Percentiles rank a stretch among this genome's conserved stretches.
phyloP scores from a whole-genome alignment of 1,140 invertebrate genomes.

The Scaptodrosophila lebanonensis region DNA sequence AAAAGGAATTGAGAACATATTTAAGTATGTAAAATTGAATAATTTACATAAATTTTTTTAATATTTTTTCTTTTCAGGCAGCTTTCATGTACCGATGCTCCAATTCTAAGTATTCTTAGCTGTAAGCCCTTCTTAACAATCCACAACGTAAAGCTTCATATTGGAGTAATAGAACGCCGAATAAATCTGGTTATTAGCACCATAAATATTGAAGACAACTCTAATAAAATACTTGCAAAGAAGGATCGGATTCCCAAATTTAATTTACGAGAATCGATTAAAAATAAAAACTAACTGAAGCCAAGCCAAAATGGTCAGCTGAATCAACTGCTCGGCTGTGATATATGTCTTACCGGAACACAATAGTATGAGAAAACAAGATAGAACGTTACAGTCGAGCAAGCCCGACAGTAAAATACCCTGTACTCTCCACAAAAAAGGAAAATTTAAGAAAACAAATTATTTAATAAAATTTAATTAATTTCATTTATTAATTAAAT shows the following conservation, averaged over 20 bases:
- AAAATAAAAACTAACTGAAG: slow-evolving; percentile 63
- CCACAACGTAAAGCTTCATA: slow-evolving; percentile 85
- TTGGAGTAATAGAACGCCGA: slow-evolving; percentile 84
- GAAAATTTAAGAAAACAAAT: too few relatives aligned
- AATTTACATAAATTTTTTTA: not conserved
- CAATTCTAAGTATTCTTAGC: slow-evolving; percentile 84
- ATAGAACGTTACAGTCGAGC: too few relatives aligned
- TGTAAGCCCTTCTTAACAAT: slow-evolving; percentile 81
- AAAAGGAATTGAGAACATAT: slow-evolving; percentile 80
- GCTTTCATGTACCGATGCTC: slow-evolving; percentile 83
- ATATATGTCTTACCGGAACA: too few relatives aligned
- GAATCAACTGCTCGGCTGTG: too few relatives aligned
- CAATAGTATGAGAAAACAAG: too few relatives aligned
- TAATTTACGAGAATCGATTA: slow-evolving; percentile 71
- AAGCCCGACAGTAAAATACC: too few relatives aligned
- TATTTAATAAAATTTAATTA: too few relatives aligned
- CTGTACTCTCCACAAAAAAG: too few relatives aligned
- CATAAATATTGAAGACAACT: slow-evolving; percentile 78
- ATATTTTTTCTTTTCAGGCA: slow-evolving; percentile 44
- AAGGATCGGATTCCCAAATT: slow-evolving; percentile 75
- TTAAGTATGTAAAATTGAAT: slow-evolving; percentile 52
- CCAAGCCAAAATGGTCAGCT: too few relatives aligned
- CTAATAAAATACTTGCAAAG: slow-evolving; percentile 69
- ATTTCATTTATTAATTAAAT: too few relatives aligned
- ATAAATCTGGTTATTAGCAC: slow-evolving; percentile 79